A percentile compares a stretch with the other conserved stretches of the same genome.
phyloP scores from a whole-genome alignment of 2,888 invertebrate genomes.

The Hirtodrosophila cameraria region DNA sequence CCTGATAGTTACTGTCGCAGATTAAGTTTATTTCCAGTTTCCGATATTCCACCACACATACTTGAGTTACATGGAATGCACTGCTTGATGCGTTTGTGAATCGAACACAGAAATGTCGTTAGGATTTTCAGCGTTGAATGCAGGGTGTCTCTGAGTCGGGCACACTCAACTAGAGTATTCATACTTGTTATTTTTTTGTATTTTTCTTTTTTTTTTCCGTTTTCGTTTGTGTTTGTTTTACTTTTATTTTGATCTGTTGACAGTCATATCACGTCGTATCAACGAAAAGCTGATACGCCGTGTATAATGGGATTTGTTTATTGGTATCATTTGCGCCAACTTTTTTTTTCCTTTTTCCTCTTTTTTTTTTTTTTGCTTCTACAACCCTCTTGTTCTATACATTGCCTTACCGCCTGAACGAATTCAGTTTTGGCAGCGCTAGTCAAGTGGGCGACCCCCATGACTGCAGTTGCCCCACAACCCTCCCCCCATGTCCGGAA shows the following conservation, averaged over 20 bases:
- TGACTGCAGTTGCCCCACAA: constrained; percentile 34
- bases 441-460: constrained; percentile 17
- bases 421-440: constrained; percentile 29
- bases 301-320: constrained; percentile 84
- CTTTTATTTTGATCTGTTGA: constrained; percentile 49
- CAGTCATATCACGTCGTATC: constrained; percentile 82
- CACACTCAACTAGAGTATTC: too few species aligned
- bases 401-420: neutral
- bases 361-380: constrained; percentile 4
- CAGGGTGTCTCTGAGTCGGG: too few species aligned
- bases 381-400: constrained; percentile 16
- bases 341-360: constrained; percentile 13
- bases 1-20: too few species aligned
- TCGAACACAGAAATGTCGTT: too few species aligned
- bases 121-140: too few species aligned
- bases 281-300: constrained; percentile 82
- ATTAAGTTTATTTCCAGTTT: too few species aligned
- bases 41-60: too few species aligned
- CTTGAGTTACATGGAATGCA: too few species aligned
- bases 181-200: too few species aligned
- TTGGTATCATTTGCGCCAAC: constrained; percentile 82
- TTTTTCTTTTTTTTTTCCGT: too few species aligned
- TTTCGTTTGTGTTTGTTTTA: constrained; percentile 6
- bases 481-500: neutral
- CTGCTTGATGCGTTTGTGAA: too few species aligned